phyloP scores from a whole-genome alignment of 2,797 vertebrate genomes.

The Xyrichtys novacula region DNA sequence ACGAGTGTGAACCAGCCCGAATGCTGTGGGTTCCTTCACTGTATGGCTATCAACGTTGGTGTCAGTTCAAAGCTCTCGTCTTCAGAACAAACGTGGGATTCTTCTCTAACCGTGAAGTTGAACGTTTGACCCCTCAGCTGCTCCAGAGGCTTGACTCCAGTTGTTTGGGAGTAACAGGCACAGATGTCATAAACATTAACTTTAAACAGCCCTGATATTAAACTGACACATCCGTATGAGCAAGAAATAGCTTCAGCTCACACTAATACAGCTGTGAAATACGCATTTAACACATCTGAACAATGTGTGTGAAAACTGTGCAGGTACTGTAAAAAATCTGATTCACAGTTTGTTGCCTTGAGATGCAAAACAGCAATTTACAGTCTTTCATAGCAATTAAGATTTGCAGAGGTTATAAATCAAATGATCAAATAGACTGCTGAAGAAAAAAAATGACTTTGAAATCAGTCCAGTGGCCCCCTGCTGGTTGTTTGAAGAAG shows the following conservation, averaged over 20 bases:
- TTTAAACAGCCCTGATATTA: not conserved
- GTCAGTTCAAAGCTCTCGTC: slow-evolving; percentile 42
- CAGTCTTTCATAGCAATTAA: slow-evolving; percentile 10
- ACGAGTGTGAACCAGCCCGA: slow-evolving; percentile 20
- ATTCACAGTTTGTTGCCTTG: not conserved
- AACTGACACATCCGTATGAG: slow-evolving; percentile 15
- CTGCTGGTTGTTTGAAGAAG: too few relatives aligned
- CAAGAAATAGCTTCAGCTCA: too few relatives aligned
- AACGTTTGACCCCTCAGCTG: slow-evolving; percentile 21
- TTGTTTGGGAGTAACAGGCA: slow-evolving; percentile 12
- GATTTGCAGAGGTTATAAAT: too few relatives aligned
- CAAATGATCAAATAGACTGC: too few relatives aligned
- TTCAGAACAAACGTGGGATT: slow-evolving; percentile 39
- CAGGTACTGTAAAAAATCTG: not conserved
- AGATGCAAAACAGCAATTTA: slow-evolving; percentile 36
- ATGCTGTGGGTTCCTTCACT: slow-evolving; percentile 24
- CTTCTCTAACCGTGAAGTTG: slow-evolving; percentile 18
- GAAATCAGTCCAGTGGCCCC: too few relatives aligned
- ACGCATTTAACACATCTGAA: not conserved
- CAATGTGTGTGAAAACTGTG: not conserved
- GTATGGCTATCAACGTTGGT: slow-evolving; percentile 43
- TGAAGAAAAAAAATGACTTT: too few relatives aligned
- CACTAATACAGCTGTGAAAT: too few relatives aligned
- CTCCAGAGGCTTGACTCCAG: slow-evolving; percentile 30
- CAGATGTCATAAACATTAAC: slow-evolving; percentile 14